Base-by-base conservation (phyloP, 64 coral and sea anemone species). In the Dendronephthya gigantea region DNA sequence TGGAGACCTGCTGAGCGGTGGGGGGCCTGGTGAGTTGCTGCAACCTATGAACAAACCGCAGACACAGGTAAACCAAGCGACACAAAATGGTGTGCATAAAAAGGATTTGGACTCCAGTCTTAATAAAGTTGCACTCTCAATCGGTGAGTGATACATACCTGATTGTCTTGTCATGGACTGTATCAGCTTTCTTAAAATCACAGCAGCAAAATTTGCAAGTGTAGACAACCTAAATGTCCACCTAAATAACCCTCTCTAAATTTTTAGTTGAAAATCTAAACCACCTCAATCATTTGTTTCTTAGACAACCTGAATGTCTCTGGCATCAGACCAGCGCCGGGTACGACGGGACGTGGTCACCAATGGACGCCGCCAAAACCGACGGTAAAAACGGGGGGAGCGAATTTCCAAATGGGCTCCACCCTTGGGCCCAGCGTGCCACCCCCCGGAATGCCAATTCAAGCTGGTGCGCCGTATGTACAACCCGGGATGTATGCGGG, bases 1-100 rank as follows among this genome's bases (percentile, higher is more conserved):
- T 62, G 55, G 6, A 2, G 55, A 62, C 25, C 25, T 62, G 7
- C 55, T 62, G 4, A 62, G 0, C 25, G 72, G 72, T 62, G 72
- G 72, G 0, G 32, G 15, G 30, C 29, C 72, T 4, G 22, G 58
- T 66, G 4, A 79, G 15, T 35, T 79, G 15, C 72, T 79, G 34
- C 72, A 79, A 79, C 72, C 72, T 15, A 79, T 79, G 72, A 79
- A 79, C 28, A 79, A 39, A 79, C 72, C 34, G 17, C 72, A 79
- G 32, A 34, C 36, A 39, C 32, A 79, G 32, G 36, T 34, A 9
- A 19, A 39, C 72, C 32, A 36, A 34, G n/a, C n/a, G n/a, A 17
- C 72, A 14, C 32, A 19, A 16, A 15, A 4, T 16, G 72, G 32
- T 16, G 72, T 34, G 32, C 16, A 39, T 34, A 29, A 34, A 79